Evolutionary conservation across 2,888 invertebrate genomes (phyloP).

Genomic region (Eucera pruinosa): DNA sequence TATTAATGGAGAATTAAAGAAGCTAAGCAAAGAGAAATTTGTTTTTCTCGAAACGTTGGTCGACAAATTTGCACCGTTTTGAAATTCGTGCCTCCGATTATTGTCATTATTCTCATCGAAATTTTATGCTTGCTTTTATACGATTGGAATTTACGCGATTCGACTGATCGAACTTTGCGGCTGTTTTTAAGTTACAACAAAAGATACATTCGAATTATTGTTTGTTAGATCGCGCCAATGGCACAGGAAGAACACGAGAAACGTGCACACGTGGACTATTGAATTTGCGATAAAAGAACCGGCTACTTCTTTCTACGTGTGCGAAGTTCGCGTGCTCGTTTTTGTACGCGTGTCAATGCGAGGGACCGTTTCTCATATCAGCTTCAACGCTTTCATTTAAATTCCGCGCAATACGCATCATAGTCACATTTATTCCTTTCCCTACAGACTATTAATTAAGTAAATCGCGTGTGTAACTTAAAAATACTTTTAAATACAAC

Average conservation of each 20-base stretch:
- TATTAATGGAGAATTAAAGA: too few relatives aligned
- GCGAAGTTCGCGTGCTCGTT: constrained; percentile 10
- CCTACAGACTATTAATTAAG: constrained; percentile 44
- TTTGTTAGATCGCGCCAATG: constrained; percentile 1
- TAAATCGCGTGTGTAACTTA: constrained; percentile 3
- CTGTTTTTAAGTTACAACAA: too few relatives aligned
- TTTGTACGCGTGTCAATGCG: constrained; percentile 16
- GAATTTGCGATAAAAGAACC: background rate
- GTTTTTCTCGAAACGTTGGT: too few relatives aligned
- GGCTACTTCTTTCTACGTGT: background rate
- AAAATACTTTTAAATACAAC: constrained; percentile 44
- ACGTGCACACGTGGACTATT: constrained; percentile 14
- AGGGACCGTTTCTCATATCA: background rate
- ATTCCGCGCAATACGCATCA: background rate
- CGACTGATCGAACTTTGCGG: too few relatives aligned
- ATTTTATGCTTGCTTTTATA: too few relatives aligned
- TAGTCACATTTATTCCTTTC: background rate
- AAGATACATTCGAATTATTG: too few relatives aligned
- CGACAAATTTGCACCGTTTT: too few relatives aligned
- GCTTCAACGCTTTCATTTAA: background rate
- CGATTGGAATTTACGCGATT: too few relatives aligned
- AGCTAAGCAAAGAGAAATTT: too few relatives aligned
- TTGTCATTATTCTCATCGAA: too few relatives aligned
- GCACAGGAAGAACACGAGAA: background rate
- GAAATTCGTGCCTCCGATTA: too few relatives aligned